Conservation (phyloP, 2,888 invertebrate species). For the Glaucopsyche alexis region DNA sequence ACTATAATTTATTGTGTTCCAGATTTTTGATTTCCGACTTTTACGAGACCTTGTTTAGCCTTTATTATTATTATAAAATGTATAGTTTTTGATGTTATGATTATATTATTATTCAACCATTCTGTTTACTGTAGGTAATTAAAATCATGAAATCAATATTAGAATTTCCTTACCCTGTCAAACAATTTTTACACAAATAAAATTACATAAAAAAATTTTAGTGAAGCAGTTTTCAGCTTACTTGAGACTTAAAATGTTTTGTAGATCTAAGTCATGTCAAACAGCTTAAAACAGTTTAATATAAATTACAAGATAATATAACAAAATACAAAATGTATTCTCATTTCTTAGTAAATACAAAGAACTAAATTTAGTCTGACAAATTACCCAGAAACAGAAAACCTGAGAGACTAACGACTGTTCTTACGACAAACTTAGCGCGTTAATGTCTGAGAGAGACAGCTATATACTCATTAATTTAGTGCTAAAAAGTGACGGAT, state of each 20-base stretch:
- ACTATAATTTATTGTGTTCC: no score
- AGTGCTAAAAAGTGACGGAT: constrained; percentile 15
- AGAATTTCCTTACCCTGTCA: background rate
- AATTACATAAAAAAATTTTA: no score
- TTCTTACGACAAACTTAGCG: constrained; percentile 14
- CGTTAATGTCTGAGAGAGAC: background rate
- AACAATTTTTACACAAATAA: no score
- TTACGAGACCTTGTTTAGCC: no score
- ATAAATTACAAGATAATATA: no score
- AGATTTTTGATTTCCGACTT: no score
- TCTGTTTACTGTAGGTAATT: background rate
- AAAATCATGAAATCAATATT: no score
- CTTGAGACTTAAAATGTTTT: no score
- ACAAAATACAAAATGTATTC: background rate
- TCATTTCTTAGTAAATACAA: background rate
- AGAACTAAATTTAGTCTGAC: background rate
- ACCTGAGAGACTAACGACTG: constrained; percentile 17
- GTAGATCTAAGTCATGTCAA: no score
- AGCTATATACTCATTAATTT: constrained; percentile 5
- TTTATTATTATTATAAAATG: background rate
- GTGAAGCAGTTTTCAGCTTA: no score
- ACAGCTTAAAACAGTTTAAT: no score
- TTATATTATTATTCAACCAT: background rate
- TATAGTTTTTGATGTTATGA: background rate
- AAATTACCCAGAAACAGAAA: constrained; percentile 11